Base-by-base conservation (phyloP, 2,888 invertebrate species). In the Endomychus coccineus region DNA sequence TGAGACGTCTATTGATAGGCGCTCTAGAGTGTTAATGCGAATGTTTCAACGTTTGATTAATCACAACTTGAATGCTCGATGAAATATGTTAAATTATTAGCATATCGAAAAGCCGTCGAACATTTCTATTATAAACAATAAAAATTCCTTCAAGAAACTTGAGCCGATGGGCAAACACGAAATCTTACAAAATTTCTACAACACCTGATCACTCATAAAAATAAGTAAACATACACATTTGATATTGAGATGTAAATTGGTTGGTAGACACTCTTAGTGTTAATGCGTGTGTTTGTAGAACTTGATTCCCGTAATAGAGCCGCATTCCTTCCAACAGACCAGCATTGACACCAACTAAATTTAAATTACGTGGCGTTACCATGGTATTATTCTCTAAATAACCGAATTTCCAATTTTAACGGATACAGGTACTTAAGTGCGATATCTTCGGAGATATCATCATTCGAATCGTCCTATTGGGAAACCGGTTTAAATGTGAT, bases 281-380 rank as follows among this genome's bases (percentile, higher is more conserved):
- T 63, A 64, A 63, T 64, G 63, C 59, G 56, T 59, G 54, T 63
- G 64, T 64, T 64, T 64, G 62, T 59, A 60, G 62, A 64, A 64
- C 63, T 64, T 62, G 65, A 65, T 63, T 63, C n/a, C 59, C 56
- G 56, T 65, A 65, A 65, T 65, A 64, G 65, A 63, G 61, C 65
- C 58, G 58, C 65, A 65, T 65, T 65, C 65, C 64, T 19, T 19
- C 21, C 21, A 7, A 6, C 21, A 19, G 21, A 19, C 6, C 21
- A n/a, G 21, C 21, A 19, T 6, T 19, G 21, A 19, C 21, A 19
- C n/a, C 21, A n/a, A 19, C 21, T 19, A 19, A 19, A 19, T n/a
- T 19, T n/a, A 19, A 19, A 19, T 19, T 19, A 19, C n/a, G 21
- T n/a, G 21, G 21, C 21, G 21, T 19, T 19, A 19, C 21, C 21